Evolutionary conservation across 2,113 vertebrate species (phyloP), one percentile per base, ranked within the genome.

Genomic region (Tretioscincus oriximinensis): DNA sequence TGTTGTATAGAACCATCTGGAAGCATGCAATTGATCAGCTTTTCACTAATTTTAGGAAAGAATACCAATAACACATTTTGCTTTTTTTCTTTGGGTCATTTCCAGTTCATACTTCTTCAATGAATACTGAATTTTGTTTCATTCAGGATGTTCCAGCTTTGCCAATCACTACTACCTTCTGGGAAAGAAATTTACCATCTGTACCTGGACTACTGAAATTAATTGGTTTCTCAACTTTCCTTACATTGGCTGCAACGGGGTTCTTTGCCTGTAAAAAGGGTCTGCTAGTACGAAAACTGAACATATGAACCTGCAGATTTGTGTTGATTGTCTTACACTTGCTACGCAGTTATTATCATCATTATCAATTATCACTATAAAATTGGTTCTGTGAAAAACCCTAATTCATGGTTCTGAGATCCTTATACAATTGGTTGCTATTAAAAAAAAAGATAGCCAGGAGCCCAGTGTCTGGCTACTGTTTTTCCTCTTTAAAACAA

Each of bases 141-240:
- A 81, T 84, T 20, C 92, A 99, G 98, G 98, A 99, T 69, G 94
- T 99, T n/a, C 97, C 96, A 26, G 92, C 93, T 0, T 80, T 85
- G 61, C 97, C 97, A 5, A 97, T 98, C 78, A 91, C 90, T 76
- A 95, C 93, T 63, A 96, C 95, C 69, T 99, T 99, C 91, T 96
- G 96, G 96, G 97, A 99, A 93, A 96, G 97, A 86, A 96, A 99
- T 77, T 75, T 97, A 90, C 98, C 98, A 0, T 99, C 98, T 0
- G 95, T 99, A 5, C 93, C 96, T 0, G 97, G 97, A 35, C 90
- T 98, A 83, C 81, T 99, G 26, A 97, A 92, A 86, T 83, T 99
- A 69, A 45, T 96, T 83, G 96, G 97, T 58, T 85, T 96, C 86
- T 96, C 97, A 67, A 84, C 95, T 79, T 73, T 97, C 84, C 81